phyloP scores from a whole-genome alignment of 2,888 invertebrate species.

The Diachrysia chrysitis region DNA sequence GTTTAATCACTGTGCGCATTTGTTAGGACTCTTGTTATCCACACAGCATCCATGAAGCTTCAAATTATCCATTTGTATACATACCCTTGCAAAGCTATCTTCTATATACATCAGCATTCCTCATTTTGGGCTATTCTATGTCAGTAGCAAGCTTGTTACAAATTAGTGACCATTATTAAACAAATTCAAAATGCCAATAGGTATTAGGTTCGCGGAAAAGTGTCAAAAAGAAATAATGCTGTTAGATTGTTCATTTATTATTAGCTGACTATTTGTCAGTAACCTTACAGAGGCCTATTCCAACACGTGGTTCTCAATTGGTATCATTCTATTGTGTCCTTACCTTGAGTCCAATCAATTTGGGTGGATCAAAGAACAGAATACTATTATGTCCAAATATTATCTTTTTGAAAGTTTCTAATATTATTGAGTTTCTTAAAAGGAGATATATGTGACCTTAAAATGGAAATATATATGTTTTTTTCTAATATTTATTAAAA shows the following conservation, averaged over 20 bases:
- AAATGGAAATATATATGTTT: background rate
- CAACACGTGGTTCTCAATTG: conserved; percentile 29
- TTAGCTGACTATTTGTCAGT: conserved; percentile 48
- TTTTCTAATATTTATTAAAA: background rate
- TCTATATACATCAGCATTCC: conserved; percentile 55
- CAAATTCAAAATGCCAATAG: conserved; percentile 61
- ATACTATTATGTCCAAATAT: background rate
- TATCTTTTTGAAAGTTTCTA: too few species aligned
- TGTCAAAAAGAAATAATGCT: conserved; percentile 56
- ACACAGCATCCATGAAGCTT: conserved; percentile 51
- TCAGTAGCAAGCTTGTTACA: conserved; percentile 71
- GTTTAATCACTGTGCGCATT: conserved; percentile 45
- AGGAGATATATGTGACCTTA: background rate
- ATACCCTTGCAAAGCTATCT: conserved; percentile 58
- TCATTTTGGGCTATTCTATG: conserved; percentile 57
- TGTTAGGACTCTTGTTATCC: conserved; percentile 62
- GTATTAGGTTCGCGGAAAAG: conserved; percentile 56
- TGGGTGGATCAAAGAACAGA: background rate
- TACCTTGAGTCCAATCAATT: conserved; percentile 3
- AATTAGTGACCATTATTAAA: conserved; percentile 67
- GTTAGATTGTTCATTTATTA: conserved; percentile 46
- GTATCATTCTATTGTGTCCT: conserved; percentile 5
- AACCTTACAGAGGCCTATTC: conserved; percentile 36
- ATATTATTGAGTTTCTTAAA: too few species aligned
- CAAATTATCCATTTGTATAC: conserved; percentile 45